A percentile compares a stretch with the other conserved stretches of the same genome.
Evolutionary conservation across 1,140 invertebrate genomes (phyloP).

Genomic region (Drosophila kanapiae): DNA sequence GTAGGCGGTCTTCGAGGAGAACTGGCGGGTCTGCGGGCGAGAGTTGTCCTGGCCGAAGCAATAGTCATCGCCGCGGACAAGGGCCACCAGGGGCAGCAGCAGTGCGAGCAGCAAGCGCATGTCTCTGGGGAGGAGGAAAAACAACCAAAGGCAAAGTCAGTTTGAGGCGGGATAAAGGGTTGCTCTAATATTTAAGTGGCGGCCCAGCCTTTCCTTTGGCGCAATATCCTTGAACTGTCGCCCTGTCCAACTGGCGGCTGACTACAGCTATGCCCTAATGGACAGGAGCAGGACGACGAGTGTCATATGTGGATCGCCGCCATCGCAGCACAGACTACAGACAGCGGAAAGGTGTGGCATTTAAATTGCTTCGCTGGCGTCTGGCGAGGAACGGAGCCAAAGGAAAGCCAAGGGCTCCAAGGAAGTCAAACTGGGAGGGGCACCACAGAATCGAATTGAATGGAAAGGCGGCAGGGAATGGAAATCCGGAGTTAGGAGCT

Average conservation of each 20-base stretch:
- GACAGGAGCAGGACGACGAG: constrained; percentile 27
- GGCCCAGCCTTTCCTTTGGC: constrained; percentile 58
- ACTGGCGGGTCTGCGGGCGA: constrained; percentile 87
- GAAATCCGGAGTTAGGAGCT: constrained; percentile 51
- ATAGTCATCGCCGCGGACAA: constrained; percentile 85
- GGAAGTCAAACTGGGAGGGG: constrained; percentile 66
- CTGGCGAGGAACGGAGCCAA: constrained; percentile 54
- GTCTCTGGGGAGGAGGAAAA: constrained; percentile 24
- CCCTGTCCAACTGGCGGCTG: constrained; percentile 31
- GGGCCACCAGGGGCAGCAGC: constrained; percentile 57
- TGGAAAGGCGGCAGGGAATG: constrained; percentile 20
- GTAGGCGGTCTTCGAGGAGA: constrained; percentile 89
- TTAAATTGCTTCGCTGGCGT: constrained; percentile 75
- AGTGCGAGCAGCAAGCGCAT: constrained; percentile 65
- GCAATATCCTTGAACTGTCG: constrained; percentile 78
- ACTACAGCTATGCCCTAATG: constrained; percentile 33
- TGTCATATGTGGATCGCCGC: constrained; percentile 68
- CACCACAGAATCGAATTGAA: constrained; percentile 50
- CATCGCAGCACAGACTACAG: constrained; percentile 21
- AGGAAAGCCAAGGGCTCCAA: constrained; percentile 33
- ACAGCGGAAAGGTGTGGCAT: constrained; percentile 71
- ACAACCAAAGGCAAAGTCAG: constrained; percentile 4
- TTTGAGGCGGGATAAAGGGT: constrained; percentile 30
- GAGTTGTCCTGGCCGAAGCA: constrained; percentile 87
- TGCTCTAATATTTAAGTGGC: constrained; percentile 53